Evolutionary conservation across 2,797 vertebrate species (phyloP).

Genomic region (Rhabdomys pumilio): DNA sequence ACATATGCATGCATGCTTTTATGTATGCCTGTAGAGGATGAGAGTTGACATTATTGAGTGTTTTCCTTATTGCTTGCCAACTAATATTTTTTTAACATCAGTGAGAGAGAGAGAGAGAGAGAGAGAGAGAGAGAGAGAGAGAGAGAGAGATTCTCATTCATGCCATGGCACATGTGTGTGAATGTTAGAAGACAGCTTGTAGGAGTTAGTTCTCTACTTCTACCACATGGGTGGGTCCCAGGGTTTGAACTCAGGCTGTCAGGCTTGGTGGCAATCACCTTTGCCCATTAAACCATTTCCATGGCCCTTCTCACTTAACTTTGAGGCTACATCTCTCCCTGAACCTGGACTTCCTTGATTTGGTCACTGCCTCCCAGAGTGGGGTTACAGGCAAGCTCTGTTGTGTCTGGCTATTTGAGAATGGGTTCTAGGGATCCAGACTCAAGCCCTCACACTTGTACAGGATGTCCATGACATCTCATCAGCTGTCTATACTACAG

Average conservation of each 20-base stretch:
- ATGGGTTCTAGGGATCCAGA: neutral
- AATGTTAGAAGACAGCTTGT: neutral
- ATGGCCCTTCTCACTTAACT: neutral
- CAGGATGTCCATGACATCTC: neutral
- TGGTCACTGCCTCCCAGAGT: neutral
- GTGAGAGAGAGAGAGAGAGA: no score
- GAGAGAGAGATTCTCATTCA: no score
- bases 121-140: no score
- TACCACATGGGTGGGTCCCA: neutral
- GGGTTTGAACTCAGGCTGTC: neutral
- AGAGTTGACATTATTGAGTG: neutral
- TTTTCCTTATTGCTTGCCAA: neutral
- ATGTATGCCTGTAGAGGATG: neutral
- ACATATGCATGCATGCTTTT: no score
- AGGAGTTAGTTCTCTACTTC: neutral
- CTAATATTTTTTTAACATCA: neutral
- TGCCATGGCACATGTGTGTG: neutral
- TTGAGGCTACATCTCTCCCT: neutral
- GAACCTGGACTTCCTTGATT: neutral
- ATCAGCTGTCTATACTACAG: neutral
- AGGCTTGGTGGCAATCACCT: neutral
- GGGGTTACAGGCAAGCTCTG: neutral
- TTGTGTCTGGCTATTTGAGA: neutral
- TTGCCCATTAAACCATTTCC: neutral
- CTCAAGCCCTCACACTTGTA: neutral